Percentiles rank a stretch among this genome's conserved stretches.
phyloP scores from a whole-genome alignment of 23 tunicate genomes.

The Ascidia mentula region DNA sequence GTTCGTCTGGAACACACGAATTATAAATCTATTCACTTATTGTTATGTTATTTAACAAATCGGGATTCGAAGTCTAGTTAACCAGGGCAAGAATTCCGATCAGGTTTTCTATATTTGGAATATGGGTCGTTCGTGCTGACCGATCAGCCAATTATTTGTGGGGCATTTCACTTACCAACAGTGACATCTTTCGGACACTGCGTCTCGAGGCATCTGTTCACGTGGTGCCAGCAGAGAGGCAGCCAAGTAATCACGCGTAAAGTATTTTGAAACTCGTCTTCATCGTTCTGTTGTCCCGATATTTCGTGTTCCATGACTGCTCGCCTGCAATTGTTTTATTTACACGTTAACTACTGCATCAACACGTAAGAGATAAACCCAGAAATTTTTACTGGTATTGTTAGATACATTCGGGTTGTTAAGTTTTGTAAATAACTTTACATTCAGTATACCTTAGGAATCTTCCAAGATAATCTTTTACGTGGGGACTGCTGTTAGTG shows the following conservation, averaged over 20 bases:
- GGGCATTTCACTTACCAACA: constrained; percentile 57
- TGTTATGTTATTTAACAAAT: no score
- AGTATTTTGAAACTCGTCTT: constrained; percentile 57
- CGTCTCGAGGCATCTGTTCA: constrained; percentile 66
- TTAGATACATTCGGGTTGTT: not conserved
- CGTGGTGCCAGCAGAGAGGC: constrained; percentile 92
- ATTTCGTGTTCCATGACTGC: constrained; percentile 41
- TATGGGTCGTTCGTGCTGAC: no score
- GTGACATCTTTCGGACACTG: constrained; percentile 46
- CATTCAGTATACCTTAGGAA: constrained; percentile 44
- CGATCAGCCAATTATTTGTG: no score
- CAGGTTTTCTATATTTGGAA: no score
- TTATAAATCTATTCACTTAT: no score
- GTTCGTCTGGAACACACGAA: no score
- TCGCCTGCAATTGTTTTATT: constrained; percentile 41
- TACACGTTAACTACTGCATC: no score
- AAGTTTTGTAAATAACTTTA: not conserved
- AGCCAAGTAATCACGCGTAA: constrained; percentile 77
- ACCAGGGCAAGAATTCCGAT: no score
- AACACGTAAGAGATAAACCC: no score
- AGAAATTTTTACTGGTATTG: no score
- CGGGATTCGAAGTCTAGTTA: no score
- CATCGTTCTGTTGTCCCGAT: constrained; percentile 14
- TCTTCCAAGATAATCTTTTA: constrained; percentile 56
- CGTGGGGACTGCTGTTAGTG: constrained; percentile 57